phyloP scores from a whole-genome alignment of 2,888 invertebrate species.

The Dolomedes plantarius region DNA sequence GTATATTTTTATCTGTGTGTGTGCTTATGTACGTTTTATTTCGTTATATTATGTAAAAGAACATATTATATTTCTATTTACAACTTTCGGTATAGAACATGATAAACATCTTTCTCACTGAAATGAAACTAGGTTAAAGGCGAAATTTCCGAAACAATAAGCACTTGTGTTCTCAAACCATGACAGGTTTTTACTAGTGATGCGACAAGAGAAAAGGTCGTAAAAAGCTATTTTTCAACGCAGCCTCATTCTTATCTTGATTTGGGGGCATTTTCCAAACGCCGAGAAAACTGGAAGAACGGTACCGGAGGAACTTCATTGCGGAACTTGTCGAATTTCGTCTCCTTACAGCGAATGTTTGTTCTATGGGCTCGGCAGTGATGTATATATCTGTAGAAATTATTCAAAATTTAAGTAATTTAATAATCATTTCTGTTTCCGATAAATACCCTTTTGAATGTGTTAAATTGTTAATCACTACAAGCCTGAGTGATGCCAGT shows the following conservation, averaged over 20 bases:
- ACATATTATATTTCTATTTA: background rate
- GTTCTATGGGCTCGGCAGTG: too few species aligned
- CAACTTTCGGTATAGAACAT: background rate
- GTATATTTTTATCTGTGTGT: too few species aligned
- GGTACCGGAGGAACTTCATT: background rate
- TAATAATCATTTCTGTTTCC: too few species aligned
- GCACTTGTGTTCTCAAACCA: background rate
- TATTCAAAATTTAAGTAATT: too few species aligned
- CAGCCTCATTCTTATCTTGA: background rate
- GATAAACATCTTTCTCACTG: background rate
- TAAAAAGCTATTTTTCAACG: background rate
- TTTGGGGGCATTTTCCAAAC: background rate
- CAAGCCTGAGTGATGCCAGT: too few species aligned
- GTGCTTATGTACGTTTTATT: too few species aligned
- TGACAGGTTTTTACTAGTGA: background rate
- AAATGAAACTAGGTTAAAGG: background rate
- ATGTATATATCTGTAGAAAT: too few species aligned
- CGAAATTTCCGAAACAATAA: conserved; percentile 16
- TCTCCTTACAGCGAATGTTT: too few species aligned
- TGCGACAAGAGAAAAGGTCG: conserved; percentile 14
- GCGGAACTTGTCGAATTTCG: too few species aligned
- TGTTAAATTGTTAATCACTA: too few species aligned
- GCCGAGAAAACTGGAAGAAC: background rate
- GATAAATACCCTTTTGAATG: too few species aligned
- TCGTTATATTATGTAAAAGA: too few species aligned